Evolutionary conservation across 2,888 invertebrate species (phyloP), one percentile per base, ranked within the genome.

Genomic region (Yponomeuta sedellus): DNA sequence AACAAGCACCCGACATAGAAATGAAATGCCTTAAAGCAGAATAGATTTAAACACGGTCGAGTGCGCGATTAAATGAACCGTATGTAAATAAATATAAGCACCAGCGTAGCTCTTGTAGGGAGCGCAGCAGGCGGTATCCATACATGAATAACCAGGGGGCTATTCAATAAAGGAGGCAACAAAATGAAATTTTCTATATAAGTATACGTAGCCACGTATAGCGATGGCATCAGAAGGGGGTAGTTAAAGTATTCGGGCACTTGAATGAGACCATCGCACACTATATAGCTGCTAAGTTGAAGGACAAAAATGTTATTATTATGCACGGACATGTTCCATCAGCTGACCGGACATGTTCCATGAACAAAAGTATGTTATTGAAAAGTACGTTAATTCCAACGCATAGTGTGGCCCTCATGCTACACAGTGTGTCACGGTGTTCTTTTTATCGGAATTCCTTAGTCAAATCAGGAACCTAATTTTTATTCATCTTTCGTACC

Each of bases 11-110:
- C 44, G 2, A 44, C 12, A 44, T 10, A 44, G 44, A 12, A 2
- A 3, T 12, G 44, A 44, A 44, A 12, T 44, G 44, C 44, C 44
- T 44, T 44, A 4, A 44, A 12, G 12, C 44, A 52, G 16, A 12
- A 77, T 78, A 81, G 80, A 79, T 77, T 80, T 73, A 76, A 78
- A 79, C 72, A 80, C 80, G 83, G 82, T 86, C 85, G 74, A 81
- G 82, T 80, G 81, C 79, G 78, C 80, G 81, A 87, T 88, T 90
- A 87, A 91, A 91, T 86, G 91, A 88, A 89, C 81, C 87, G 82
- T 84, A 80, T 86, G 88, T 89, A 90, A 91, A 91, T 91, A 91
- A 91, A 91, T 89, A 89, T 86, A 85, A 85, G 86, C 85, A 83
- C 81, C 83, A 83, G 84, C 83, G 16, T 16, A 16, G 44, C 44